Evolutionary conservation across 2,113 vertebrate genomes (phyloP), one percentile per base, ranked within the genome.

Genomic region (Potamarius usumacintae): DNA sequence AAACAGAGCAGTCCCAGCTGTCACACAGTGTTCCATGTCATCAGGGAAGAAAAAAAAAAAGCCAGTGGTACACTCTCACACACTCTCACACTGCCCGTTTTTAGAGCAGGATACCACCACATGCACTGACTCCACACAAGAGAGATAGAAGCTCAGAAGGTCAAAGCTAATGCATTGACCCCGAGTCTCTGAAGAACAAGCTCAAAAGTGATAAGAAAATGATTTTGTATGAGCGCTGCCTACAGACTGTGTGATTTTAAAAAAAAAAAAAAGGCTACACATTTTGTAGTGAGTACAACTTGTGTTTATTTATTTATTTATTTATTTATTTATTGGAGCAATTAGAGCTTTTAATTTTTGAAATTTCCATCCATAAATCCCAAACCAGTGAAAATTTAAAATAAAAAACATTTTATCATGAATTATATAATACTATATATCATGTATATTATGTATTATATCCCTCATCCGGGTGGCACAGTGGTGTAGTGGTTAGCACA

Each of bases 101-200:
- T 76, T 76, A 76, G 83, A 85, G 83, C 69, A 77, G 84, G 72
- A 85, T 85, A 72, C 57, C 84, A 20, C 69, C 83, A 88, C 55
- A 72, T 12, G n/a, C 74, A 20, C 58, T 60, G 60, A 42, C 42
- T 84, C 52, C 84, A 58, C 71, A 87, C 63, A 71, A 60, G 20
- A 78, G 62, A 79, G 76, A 79, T 71, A 69, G 30, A 30, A 58
- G 74, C 72, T 88, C 62, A 71, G 87, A 86, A 89, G 90, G 91
- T 93, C 89, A 82, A 88, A 83, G 90, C 90, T 93, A 92, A 92
- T 93, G 93, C 55, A 87, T 90, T 83, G 42, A 82, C 85, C 90
- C 60, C 83, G 83, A 60, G 87, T 91, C 88, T 88, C 90, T 88
- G 83, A 22, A 67, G 77, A n/a, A 86, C 85, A 79, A 55, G 48